Percentiles rank a stretch among this genome's conserved stretches.
These are phyloP conservation scores for Cryptophagus acutangulus DNA, from an alignment of 2,888 invertebrate species.

Conservation along the genomic window DNA sequence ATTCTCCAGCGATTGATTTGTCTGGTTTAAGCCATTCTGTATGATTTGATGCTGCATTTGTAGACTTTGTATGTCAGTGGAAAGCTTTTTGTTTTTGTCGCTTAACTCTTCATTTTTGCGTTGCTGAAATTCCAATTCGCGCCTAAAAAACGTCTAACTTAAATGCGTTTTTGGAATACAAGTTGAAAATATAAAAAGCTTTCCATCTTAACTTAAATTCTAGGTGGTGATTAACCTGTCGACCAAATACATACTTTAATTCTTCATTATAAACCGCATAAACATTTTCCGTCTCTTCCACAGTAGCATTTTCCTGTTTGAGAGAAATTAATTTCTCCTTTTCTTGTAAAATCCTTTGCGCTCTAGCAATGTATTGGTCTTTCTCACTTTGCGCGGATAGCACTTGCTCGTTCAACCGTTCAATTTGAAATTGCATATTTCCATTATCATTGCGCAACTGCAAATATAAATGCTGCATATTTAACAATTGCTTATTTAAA, in stretches of 20 bases:
- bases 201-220: not conserved
- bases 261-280: slow-evolving; percentile 38
- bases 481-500: slow-evolving; percentile 39
- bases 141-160: slow-evolving; percentile 30
- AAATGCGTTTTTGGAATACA: not conserved
- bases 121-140: slow-evolving; percentile 48
- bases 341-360: slow-evolving; percentile 68
- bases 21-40: slow-evolving; percentile 45
- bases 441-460: slow-evolving; percentile 40
- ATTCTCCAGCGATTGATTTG: slow-evolving; percentile 43
- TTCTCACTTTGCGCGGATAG: slow-evolving; percentile 52
- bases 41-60: slow-evolving; percentile 44
- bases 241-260: slow-evolving; percentile 32
- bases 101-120: slow-evolving; percentile 45
- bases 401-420: slow-evolving; percentile 37
- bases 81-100: slow-evolving; percentile 50
- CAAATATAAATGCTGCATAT: slow-evolving; percentile 41
- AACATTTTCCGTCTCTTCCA: slow-evolving; percentile 27
- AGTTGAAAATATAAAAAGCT: not conserved
- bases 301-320: slow-evolving; percentile 28
- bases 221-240: not conserved
- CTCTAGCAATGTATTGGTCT: slow-evolving; percentile 73
- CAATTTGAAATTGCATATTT: slow-evolving; percentile 38
- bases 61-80: slow-evolving; percentile 46
- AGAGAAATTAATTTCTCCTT: slow-evolving; percentile 66